Evolutionary conservation across 1,140 invertebrate genomes (phyloP), one percentile per base, ranked within the genome.

Genomic region (Drosophila gunungcola): DNA sequence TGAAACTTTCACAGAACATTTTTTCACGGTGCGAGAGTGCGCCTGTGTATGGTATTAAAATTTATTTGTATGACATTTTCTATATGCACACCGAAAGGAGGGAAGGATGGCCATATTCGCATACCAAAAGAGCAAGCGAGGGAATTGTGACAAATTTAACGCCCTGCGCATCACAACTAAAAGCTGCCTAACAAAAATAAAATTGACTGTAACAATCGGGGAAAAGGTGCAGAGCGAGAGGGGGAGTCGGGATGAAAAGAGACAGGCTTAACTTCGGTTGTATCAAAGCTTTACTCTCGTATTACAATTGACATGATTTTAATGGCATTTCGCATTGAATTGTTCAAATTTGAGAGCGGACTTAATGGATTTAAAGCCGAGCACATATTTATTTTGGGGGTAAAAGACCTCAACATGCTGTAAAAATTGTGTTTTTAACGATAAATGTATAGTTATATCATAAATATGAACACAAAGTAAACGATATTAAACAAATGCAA

Each of bases 261-360:
- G 64, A 52, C 64, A 38, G 52, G 79, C 74, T 82, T 82, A 78
- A 74, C 79, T 58, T 48, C 53, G 54, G 51, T 29, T 73, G 77
- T 73, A 51, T 65, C 25, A 63, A 51, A 74, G 75, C 70, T 58
- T 56, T 83, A 38, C 61, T 65, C 64, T 68, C 46, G 48, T 32
- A 75, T 83, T 75, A 79, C 80, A 75, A 67, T 83, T 83, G 64
- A 83, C 80, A 83, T 70, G 64, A 75, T 83, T 83, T 83, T 79
- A 79, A 83, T 79, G 64, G 60, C 38, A 52, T 83, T 83, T 74
- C 38, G 29, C 43, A 56, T 69, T 46, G 51, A 69, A 68, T 65
- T 64, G 64, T 68, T 68, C 61, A 65, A 60, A 52, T 36, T 68
- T 32, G 32, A 25, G 61, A 32, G 29, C 29, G 25, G 60, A 43